Evolutionary conservation across 2,113 vertebrate genomes (phyloP).

Genomic region (Trichomycterus rosablanca): DNA sequence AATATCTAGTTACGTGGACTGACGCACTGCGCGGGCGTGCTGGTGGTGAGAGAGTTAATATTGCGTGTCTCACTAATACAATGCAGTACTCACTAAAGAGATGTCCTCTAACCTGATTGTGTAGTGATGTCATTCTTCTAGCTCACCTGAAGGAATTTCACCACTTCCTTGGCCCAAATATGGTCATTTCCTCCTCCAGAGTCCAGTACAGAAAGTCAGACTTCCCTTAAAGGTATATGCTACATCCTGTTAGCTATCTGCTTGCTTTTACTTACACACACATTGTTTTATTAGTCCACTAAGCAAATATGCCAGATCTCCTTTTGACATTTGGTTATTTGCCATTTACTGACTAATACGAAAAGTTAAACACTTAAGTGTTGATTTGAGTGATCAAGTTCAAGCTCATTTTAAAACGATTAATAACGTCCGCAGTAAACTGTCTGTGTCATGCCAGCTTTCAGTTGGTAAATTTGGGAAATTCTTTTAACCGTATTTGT

Average conservation of each 20-base stretch:
- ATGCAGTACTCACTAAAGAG: conserved; percentile 13
- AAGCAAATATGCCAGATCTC: conserved; percentile 23
- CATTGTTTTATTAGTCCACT: conserved; percentile 4
- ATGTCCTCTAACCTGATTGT: conserved; percentile 28
- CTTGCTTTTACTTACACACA: conserved; percentile 1
- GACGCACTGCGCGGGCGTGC: conserved; percentile 1
- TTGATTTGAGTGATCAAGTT: too few relatives aligned
- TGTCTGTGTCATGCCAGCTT: neutral
- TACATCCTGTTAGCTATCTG: conserved; percentile 35
- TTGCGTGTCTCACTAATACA: conserved; percentile 32
- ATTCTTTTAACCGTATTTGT: neutral
- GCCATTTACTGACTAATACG: neutral
- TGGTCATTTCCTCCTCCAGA: conserved; percentile 55
- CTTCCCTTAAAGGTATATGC: conserved; percentile 35
- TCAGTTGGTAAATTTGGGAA: neutral
- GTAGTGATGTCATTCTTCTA: conserved; percentile 43
- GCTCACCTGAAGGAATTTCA: conserved; percentile 58
- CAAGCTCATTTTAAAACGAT: too few relatives aligned
- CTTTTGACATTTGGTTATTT: conserved; percentile 23
- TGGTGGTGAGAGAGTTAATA: conserved; percentile 21
- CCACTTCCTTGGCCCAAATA: conserved; percentile 66
- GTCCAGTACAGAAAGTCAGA: too few relatives aligned
- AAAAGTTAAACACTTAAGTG: too few relatives aligned
- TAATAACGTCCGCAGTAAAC: too few relatives aligned
- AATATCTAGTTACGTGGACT: neutral